A percentile compares a stretch with the other conserved stretches of the same genome.
These are phyloP conservation scores for Lemur catta DNA, from an alignment of 2,797 vertebrate species.

Conservation along the genomic window DNA sequence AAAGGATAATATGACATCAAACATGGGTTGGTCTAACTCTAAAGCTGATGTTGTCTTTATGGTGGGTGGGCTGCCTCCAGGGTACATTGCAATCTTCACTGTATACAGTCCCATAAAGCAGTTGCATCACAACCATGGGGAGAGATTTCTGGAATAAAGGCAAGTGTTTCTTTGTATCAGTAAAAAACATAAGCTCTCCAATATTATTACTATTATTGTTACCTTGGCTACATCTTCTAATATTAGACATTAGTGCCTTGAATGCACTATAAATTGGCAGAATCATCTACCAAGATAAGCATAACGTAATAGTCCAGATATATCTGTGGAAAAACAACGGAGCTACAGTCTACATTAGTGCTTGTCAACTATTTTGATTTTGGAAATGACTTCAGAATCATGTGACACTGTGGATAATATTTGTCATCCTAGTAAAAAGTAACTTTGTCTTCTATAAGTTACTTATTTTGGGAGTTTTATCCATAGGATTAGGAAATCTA, in stretches of 20 bases:
- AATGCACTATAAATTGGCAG: neutral
- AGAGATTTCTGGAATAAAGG: neutral
- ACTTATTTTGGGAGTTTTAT: neutral
- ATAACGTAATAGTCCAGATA: neutral
- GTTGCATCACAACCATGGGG: neutral
- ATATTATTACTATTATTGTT: neutral
- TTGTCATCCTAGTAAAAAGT: neutral
- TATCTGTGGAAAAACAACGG: neutral
- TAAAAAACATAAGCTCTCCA: neutral
- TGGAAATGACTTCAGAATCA: neutral
- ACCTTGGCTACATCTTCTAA: neutral
- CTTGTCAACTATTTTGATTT: neutral
- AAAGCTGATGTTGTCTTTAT: neutral
- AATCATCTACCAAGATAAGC: neutral
- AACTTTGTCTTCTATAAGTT: neutral
- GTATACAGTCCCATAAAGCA: too few species aligned
- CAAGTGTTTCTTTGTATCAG: neutral
- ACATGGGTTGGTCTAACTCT: neutral
- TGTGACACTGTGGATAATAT: neutral
- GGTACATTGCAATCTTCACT: fast-evolving
- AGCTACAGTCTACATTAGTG: neutral
- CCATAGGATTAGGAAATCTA: neutral
- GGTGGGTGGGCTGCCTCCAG: neutral
- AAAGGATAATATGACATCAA: neutral
- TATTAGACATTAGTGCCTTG: neutral